A percentile compares a stretch with the other conserved stretches of the same genome.
phyloP scores from a whole-genome alignment of 2,113 vertebrate genomes.

The Burhinus oedicnemus region DNA sequence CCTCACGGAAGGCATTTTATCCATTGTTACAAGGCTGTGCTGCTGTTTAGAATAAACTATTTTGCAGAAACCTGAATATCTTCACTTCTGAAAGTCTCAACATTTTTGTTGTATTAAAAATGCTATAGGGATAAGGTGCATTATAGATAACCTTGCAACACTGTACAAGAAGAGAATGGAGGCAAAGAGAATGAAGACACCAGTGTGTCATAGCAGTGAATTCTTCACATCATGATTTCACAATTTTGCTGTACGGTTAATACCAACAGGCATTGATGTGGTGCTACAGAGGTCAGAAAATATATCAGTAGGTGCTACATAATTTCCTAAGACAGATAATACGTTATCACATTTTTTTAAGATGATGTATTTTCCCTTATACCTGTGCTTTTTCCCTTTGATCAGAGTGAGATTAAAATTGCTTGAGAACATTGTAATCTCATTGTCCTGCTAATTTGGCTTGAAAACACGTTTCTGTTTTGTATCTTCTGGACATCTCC shows the following conservation, averaged over 20 bases:
- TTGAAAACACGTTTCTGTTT: not conserved
- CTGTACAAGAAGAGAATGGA: not conserved
- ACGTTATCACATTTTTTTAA: not conserved
- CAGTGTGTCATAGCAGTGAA: not conserved
- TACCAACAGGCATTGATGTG: not conserved
- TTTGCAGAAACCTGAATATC: not conserved
- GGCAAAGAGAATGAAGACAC: too few species aligned
- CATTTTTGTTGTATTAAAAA: not conserved
- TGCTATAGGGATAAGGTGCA: fast-evolving
- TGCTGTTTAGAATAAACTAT: not conserved
- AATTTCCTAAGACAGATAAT: not conserved
- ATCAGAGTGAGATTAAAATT: not conserved
- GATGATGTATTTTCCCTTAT: not conserved
- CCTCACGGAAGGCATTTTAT: not conserved
- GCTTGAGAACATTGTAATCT: not conserved
- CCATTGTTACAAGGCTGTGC: not conserved
- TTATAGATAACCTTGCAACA: not conserved
- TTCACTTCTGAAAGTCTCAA: not conserved
- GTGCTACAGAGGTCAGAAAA: not conserved
- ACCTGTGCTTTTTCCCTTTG: not conserved
- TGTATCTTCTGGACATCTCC: not conserved
- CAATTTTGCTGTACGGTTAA: not conserved
- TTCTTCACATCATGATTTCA: not conserved
- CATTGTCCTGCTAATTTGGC: not conserved
- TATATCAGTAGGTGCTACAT: not conserved